Evolutionary conservation across 2,797 vertebrate genomes (phyloP).

Genomic region (Galaxias olidus): DNA sequence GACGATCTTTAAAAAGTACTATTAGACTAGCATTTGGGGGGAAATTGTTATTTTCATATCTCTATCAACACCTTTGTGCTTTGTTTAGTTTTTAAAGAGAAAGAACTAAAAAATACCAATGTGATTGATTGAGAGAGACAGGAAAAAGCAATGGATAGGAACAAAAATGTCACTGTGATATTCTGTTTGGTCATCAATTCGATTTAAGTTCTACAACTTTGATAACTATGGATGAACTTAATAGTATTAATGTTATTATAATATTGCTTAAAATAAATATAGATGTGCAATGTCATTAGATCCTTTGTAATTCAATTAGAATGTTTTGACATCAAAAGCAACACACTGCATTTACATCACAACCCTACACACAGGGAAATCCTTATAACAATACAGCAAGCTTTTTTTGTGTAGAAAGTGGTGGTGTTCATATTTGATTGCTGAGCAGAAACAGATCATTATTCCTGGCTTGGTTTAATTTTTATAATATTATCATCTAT

Average conservation of each 20-base stretch:
- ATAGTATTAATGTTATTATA: conserved; percentile 9
- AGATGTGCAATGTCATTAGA: conserved; percentile 42
- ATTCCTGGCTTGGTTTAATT: too few relatives aligned
- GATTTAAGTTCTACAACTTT: not conserved
- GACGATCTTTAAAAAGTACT: too few relatives aligned
- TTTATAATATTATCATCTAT: too few relatives aligned
- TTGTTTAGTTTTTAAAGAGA: not conserved
- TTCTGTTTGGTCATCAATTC: conserved; percentile 26
- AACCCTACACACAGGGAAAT: too few relatives aligned
- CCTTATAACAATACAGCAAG: too few relatives aligned
- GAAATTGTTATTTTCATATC: not conserved
- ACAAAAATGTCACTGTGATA: conserved; percentile 17
- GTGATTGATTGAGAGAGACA: conserved; percentile 3
- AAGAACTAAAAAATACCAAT: not conserved
- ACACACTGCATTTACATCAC: too few relatives aligned
- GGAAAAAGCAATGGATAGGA: too few relatives aligned
- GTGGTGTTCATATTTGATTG: too few relatives aligned
- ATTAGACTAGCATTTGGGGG: conserved; percentile 2
- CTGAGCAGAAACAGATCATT: too few relatives aligned
- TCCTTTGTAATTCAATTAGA: conserved; percentile 50
- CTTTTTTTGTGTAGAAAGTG: too few relatives aligned
- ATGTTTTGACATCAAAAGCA: conserved; percentile 37
- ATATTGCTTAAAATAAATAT: not conserved
- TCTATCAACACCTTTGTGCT: too few relatives aligned
- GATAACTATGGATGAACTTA: conserved; percentile 27